Percentiles rank a stretch among this genome's conserved stretches.
These are phyloP conservation scores for Ardeotis arabs DNA, from an alignment of 2,113 vertebrate species.

Conservation along the genomic window DNA sequence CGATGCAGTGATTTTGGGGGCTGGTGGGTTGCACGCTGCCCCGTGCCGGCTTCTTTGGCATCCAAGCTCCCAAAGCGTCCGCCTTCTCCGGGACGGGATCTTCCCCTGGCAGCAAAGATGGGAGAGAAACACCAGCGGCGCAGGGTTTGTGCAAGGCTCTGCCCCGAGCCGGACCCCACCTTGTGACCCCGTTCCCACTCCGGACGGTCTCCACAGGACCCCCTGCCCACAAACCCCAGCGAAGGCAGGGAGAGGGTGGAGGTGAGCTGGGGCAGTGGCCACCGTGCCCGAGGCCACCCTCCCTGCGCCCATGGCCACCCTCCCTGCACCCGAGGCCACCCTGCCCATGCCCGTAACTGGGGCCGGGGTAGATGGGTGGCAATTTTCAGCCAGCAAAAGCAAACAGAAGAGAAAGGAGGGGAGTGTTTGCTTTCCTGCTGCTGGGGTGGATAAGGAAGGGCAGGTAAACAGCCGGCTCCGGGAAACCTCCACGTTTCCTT, in stretches of 20 bases:
- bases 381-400: neutral
- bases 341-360: neutral
- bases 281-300: too few relatives aligned
- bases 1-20: neutral
- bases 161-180: fast-evolving
- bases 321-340: too few relatives aligned
- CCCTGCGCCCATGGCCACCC: too few relatives aligned
- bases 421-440: neutral
- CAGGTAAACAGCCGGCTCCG: neutral
- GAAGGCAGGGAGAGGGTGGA: too few relatives aligned
- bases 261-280: too few relatives aligned
- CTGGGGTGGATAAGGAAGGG: neutral
- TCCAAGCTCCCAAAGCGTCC: neutral
- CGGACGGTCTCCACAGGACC: neutral
- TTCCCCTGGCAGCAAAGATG: neutral
- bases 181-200: neutral
- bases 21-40: neutral
- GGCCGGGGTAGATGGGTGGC: neutral
- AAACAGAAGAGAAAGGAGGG: neutral
- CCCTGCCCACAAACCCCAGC: too few relatives aligned
- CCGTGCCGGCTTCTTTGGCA: neutral
- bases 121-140: neutral
- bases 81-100: neutral
- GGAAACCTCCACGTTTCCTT: neutral
- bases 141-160: neutral